These are phyloP conservation scores for Micrasema minimum DNA, from an alignment of 1,140 invertebrate species.

Conservation along the genomic window DNA sequence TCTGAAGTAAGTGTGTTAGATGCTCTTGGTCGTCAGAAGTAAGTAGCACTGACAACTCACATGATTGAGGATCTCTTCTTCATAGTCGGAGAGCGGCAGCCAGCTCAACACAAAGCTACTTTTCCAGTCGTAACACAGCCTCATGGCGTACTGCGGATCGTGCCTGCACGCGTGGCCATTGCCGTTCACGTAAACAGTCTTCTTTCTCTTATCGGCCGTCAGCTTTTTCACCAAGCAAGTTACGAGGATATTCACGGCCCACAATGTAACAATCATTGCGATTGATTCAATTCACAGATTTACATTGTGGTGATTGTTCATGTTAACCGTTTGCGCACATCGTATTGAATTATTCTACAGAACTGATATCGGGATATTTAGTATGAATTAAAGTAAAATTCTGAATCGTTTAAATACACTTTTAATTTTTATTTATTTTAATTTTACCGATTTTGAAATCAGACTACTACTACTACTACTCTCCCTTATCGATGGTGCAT, in stretches of 20 bases:
- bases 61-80: slow-evolving; percentile 3
- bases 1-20: too few species aligned
- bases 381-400: too few species aligned
- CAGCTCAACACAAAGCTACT: neutral
- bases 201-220: neutral
- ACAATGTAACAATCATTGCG: slow-evolving; percentile 39
- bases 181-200: neutral
- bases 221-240: neutral
- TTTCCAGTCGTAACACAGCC: neutral
- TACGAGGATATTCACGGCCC: slow-evolving; percentile 7
- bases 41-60: slow-evolving; percentile 8
- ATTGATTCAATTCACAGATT: neutral
- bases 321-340: too few species aligned
- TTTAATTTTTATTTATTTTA: too few species aligned
- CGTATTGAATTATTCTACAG: too few species aligned
- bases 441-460: too few species aligned
- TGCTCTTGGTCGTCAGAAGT: too few species aligned
- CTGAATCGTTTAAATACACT: too few species aligned
- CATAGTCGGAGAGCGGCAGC: neutral
- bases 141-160: neutral
- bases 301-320: too few species aligned
- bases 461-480: too few species aligned
- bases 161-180: neutral
- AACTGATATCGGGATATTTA: too few species aligned
- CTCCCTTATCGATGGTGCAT: too few species aligned